A percentile compares a stretch with the other conserved stretches of the same genome.
These are phyloP conservation scores for Pyralis farinalis DNA, from an alignment of 2,888 invertebrate species.

Conservation along the genomic window DNA sequence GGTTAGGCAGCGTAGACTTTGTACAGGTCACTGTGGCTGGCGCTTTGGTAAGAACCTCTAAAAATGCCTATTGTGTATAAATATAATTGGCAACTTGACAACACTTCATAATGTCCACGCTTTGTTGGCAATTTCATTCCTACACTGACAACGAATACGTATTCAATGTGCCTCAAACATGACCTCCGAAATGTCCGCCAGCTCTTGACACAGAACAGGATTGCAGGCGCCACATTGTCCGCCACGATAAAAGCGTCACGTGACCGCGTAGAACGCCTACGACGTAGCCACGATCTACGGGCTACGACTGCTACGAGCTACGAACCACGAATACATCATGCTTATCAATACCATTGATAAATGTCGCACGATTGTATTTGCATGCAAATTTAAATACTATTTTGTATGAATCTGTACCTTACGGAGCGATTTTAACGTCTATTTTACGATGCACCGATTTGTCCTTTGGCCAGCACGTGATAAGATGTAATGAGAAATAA, in stretches of 20 bases:
- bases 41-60: too few relatives aligned
- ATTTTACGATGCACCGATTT: constrained; percentile 2
- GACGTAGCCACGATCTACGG: not conserved
- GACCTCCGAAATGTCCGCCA: too few relatives aligned
- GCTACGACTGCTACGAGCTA: constrained; percentile 9
- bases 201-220: not conserved
- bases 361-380: constrained; percentile 22
- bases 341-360: constrained; percentile 25
- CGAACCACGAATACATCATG: constrained; percentile 1
- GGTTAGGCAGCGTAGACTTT: too few relatives aligned
- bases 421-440: constrained; percentile 15
- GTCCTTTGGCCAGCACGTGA: constrained; percentile 12
- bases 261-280: constrained; percentile 11
- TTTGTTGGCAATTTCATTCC: too few relatives aligned
- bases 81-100: too few relatives aligned
- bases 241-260: not conserved
- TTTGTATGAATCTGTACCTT: constrained; percentile 8
- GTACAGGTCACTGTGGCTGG: too few relatives aligned
- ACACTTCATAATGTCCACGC: too few relatives aligned
- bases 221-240: not conserved
- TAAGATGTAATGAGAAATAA: constrained; percentile 19
- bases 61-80: too few relatives aligned
- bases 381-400: constrained; percentile 22
- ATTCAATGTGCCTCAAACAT: too few relatives aligned
- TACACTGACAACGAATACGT: too few relatives aligned